phyloP scores from a whole-genome alignment of 2,113 vertebrate species.

The Tretioscincus oriximinensis region DNA sequence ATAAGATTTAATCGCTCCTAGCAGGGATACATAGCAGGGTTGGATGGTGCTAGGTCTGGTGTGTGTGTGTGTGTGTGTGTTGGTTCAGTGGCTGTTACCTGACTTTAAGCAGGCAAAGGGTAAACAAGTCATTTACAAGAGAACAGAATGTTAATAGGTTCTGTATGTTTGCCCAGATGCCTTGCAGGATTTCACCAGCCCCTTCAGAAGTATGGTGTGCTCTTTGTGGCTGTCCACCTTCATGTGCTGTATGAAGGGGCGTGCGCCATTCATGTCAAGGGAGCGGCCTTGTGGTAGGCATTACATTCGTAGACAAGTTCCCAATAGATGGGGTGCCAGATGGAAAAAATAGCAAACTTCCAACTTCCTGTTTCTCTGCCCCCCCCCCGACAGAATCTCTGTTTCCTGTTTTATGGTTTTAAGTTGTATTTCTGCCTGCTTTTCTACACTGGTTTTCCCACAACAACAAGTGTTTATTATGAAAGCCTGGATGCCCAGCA shows the following conservation, averaged over 20 bases:
- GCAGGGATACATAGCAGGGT: conserved; percentile 35
- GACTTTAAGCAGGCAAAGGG: not conserved
- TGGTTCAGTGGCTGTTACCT: not conserved
- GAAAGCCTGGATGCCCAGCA: too few relatives aligned
- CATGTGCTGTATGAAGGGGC: too few relatives aligned
- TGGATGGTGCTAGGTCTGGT: conserved; percentile 38
- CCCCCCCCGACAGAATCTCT: too few relatives aligned
- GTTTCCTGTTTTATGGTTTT: too few relatives aligned
- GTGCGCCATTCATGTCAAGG: too few relatives aligned
- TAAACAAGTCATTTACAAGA: not conserved
- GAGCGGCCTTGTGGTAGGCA: not conserved
- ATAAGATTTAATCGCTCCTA: conserved; percentile 43
- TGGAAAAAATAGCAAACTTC: too few relatives aligned
- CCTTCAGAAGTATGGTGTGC: not conserved
- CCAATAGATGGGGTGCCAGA: too few relatives aligned
- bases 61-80: conserved; percentile 47
- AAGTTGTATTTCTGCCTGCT: too few relatives aligned
- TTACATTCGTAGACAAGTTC: not conserved
- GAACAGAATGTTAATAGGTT: not conserved
- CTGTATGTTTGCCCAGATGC: not conserved
- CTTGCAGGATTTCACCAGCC: not conserved
- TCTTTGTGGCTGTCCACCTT: not conserved
- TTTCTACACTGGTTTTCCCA: too few relatives aligned
- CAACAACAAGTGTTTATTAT: too few relatives aligned
- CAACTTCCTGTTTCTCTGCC: too few relatives aligned